Evolutionary conservation across 2,888 invertebrate species (phyloP), one percentile per base, ranked within the genome.

Genomic region (Mythimna impura): DNA sequence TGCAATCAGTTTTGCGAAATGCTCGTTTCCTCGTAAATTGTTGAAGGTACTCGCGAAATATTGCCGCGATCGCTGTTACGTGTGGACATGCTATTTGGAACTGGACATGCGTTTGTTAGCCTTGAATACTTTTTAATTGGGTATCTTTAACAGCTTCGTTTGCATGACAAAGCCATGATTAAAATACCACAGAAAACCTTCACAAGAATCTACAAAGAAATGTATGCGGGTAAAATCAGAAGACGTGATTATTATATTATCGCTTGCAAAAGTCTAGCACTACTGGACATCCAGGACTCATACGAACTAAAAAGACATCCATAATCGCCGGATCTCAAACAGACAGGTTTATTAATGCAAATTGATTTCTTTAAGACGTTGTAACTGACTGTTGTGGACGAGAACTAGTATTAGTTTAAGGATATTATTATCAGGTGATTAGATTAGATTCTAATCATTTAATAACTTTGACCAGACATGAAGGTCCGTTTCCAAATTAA

Each of bases 1-100:
- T 86, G 92, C 92, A 94, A 94, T 94, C 93, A 91, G 90, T 91
- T 94, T 95, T 95, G 93, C 94, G 94, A 94, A 95, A 95, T 90
- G 84, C 89, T 90, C 87, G 91, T 91, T 93, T 90, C 89, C 90
- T 91, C 89, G 92, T 92, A 91, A 93, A 92, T 93, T 89, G 89
- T 91, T 91, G 90, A 88, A 89, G 86, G 89, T 90, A 90, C 88
- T 87, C 81, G 79, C 71, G 80, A 84, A 86, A 83, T 85, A 86
- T 77, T 81, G 76, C 60, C 67, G 76, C 66, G 78, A 71, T 72
- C 73, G 72, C 67, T 73, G 64, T 77, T 78, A 82, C 80, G 76
- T 78, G 61, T 71, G 66, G 68, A 71, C 76, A 73, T 72, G 71
- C 52, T 73, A 60, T 58, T 67, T 70, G 62, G 54, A 65, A 63